Evolutionary conservation across 2,888 invertebrate species (phyloP).

Genomic region (Drosophila acutilabella): DNA sequence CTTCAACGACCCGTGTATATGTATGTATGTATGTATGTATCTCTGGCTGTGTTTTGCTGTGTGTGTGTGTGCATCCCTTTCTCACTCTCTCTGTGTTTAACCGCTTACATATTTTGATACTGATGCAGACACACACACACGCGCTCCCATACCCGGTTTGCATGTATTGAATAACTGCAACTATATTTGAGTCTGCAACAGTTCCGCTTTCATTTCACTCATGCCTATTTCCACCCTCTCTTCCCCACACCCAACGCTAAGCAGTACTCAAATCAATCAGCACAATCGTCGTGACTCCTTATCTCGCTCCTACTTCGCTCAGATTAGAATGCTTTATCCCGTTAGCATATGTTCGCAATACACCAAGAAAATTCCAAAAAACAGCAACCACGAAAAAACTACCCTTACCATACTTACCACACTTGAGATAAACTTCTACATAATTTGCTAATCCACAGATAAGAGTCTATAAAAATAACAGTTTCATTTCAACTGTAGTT

Average conservation of each 20-base stretch:
- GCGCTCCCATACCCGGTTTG: conserved; percentile 34
- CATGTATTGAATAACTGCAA: conserved; percentile 42
- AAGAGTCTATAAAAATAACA: conserved; percentile 14
- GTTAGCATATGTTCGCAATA: conserved; percentile 39
- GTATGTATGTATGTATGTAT: background rate
- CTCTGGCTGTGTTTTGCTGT: conserved; percentile 12
- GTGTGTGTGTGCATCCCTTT: conserved; percentile 35
- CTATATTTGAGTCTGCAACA: conserved; percentile 21
- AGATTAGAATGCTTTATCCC: conserved; percentile 31
- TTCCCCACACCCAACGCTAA: conserved; percentile 7
- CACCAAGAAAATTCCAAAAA: background rate
- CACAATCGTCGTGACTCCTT: conserved; percentile 24
- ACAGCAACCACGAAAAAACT: background rate
- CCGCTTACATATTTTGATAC: conserved; percentile 45
- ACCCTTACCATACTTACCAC: conserved; percentile 20
- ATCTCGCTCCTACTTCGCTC: conserved; percentile 10
- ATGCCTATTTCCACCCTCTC: conserved; percentile 3
- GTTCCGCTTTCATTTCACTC: background rate
- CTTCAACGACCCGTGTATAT: conserved; percentile 9
- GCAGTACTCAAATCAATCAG: conserved; percentile 41
- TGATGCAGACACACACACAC: conserved; percentile 25
- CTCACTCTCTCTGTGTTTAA: background rate
- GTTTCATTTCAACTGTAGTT: conserved; percentile 3
- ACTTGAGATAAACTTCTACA: conserved; percentile 16
- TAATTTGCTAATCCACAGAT: conserved; percentile 16